Conservation (phyloP, 2,888 invertebrate genomes). For the Endomychus coccineus region DNA sequence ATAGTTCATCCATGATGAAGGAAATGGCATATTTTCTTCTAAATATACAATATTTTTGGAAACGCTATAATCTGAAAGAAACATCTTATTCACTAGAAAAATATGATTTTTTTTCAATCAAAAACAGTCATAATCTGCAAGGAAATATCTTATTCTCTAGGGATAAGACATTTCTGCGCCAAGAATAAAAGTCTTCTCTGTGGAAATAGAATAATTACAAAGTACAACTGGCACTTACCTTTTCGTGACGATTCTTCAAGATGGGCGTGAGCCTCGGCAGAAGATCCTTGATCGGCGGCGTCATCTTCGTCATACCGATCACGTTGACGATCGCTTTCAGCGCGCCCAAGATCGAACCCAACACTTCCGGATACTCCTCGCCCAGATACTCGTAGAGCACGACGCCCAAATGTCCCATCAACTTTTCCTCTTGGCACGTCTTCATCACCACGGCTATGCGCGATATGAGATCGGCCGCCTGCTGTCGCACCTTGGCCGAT, state of each 20-base stretch:
- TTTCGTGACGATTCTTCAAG: constrained; percentile 87
- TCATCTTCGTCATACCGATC: constrained; percentile 99
- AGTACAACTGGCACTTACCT: no score
- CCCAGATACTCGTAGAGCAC: constrained; percentile 98
- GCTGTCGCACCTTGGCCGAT: constrained; percentile 97
- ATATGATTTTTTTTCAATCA: no score
- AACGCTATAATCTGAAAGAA: no score
- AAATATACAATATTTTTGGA: no score
- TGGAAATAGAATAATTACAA: no score
- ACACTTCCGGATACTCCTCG: constrained; percentile 98
- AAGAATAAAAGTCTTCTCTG: constrained; percentile 1
- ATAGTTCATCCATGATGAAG: no score
- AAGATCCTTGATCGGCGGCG: constrained; percentile 98
- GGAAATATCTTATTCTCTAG: no score
- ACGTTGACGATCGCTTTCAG: constrained; percentile 99
- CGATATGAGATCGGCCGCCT: constrained; percentile 98
- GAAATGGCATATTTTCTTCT: no score
- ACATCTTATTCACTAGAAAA: no score
- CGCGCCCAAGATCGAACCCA: constrained; percentile 96
- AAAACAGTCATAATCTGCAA: no score
- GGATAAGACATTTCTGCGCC: constrained; percentile 11
- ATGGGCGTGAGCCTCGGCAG: constrained; percentile 95
- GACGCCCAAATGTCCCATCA: constrained; percentile 99
- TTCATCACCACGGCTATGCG: constrained; percentile 99
- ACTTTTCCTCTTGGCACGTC: constrained; percentile 98